Evolutionary conservation across 2,888 invertebrate genomes (phyloP), one percentile per base, ranked within the genome.

Genomic region (Amblyjoppa proteus): DNA sequence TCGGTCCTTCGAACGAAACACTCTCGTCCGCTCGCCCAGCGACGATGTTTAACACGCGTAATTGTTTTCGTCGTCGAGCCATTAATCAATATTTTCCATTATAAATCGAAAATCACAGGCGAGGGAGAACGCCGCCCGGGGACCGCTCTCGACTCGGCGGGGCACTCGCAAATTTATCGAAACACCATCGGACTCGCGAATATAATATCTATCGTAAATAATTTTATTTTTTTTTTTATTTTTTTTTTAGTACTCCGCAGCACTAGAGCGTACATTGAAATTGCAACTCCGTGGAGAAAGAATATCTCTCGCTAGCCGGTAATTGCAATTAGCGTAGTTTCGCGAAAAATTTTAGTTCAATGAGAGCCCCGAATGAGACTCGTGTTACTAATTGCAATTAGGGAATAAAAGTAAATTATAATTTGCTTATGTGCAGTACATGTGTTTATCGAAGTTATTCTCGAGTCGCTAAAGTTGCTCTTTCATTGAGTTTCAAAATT

Each of bases 311-410:
- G n/a, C 31, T 25, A 38, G 66, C 53, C n/a, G 20, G 56, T 84
- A 81, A 84, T 84, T 81, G 81, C 77, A 77, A 77, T 69, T 77
- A 71, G 66, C n/a, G 28, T 25, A 53, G 70, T 76, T 68, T 45
- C 56, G 73, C 76, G 28, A 25, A 49, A 34, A 51, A 41, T 45
- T 31, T 56, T 4, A 7, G 28, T 61, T 41, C 56, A 28, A 28
- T 61, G 56, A 71, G 34, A 78, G 41, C 0, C 41, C 75, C 70
- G 9, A 58, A 58, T 13, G 56, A 66, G 45, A 78, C 41, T 81
- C 70, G 13, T 58, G 16, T 56, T 58, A 16, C 66, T 82, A 79
- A 85, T 85, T 85, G 85, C 82, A 82, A 85, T 85, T 82, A 85
- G 77, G 25, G 71, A 28, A n/a, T 13, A 16, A 28, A 64, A 61